Evolutionary conservation across 2,113 vertebrate species (phyloP).

Genomic region (Stigmatopora nigra): DNA sequence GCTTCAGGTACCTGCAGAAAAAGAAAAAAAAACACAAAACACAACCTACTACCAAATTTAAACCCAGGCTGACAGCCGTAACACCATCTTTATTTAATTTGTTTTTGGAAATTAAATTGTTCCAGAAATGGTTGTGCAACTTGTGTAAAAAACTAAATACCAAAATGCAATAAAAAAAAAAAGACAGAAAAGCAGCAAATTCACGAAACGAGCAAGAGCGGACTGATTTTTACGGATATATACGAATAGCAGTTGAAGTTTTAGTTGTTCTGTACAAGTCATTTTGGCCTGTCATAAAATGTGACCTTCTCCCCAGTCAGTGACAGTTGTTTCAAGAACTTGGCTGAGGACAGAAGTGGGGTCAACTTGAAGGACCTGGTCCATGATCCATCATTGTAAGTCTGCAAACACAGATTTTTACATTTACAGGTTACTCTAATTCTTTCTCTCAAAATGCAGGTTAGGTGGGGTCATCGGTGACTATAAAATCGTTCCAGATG

Average conservation of each 20-base stretch:
- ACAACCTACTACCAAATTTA: too few species aligned
- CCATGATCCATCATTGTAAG: conserved; percentile 97
- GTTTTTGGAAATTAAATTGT: too few species aligned
- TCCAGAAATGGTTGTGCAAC: too few species aligned
- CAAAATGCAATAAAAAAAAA: too few species aligned
- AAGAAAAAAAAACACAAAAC: too few species aligned
- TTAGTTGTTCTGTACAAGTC: background rate
- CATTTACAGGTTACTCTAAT: conserved; percentile 43
- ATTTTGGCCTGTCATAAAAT: background rate
- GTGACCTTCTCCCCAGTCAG: conserved; percentile 78
- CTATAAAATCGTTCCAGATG: conserved; percentile 98
- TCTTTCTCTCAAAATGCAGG: conserved; percentile 68
- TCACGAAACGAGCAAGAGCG: too few species aligned
- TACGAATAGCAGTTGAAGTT: background rate
- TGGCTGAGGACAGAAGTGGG: conserved; percentile 96
- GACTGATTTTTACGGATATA: background rate
- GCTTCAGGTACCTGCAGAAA: too few species aligned
- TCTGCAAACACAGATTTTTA: conserved; percentile 31
- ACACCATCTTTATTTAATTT: too few species aligned
- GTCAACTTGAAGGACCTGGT: conserved; percentile 98
- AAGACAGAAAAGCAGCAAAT: too few species aligned
- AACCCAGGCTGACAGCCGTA: too few species aligned
- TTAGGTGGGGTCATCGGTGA: conserved; percentile 92
- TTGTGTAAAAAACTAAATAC: too few species aligned
- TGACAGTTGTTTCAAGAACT: conserved; percentile 96